Evolutionary conservation across 2,797 vertebrate genomes (phyloP).

Genomic region (Sebastes umbrosus): DNA sequence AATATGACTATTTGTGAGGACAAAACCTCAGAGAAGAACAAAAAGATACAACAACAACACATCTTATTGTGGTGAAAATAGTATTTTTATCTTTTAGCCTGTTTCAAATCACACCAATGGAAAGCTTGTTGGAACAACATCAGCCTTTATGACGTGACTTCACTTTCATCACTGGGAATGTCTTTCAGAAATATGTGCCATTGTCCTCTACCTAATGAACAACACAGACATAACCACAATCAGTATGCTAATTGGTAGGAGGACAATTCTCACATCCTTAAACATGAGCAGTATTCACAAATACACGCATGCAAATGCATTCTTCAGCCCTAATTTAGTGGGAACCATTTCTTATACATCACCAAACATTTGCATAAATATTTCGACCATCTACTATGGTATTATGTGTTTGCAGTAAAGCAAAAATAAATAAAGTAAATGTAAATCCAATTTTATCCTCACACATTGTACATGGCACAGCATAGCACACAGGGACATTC

Average conservation of each 20-base stretch:
- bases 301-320: not conserved
- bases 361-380: not conserved
- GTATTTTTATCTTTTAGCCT: not conserved
- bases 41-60: not conserved
- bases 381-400: not conserved
- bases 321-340: not conserved
- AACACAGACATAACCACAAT: not conserved
- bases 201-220: not conserved
- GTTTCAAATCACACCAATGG: not conserved
- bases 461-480: not conserved
- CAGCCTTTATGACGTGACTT: not conserved
- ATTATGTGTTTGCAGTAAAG: not conserved
- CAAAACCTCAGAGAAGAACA: not conserved
- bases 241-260: slow-evolving; percentile 23
- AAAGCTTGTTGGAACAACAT: not conserved
- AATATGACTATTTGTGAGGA: not conserved
- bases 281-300: not conserved
- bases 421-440: not conserved
- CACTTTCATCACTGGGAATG: not conserved
- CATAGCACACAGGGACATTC: not conserved
- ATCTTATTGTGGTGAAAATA: not conserved
- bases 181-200: not conserved
- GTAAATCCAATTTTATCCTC: not conserved
- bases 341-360: not conserved
- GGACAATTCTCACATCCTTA: not conserved